Percentiles rank a stretch among this genome's conserved stretches.
Evolutionary conservation across 2,888 invertebrate species (phyloP).

Genomic region (Epiblema foenella): DNA sequence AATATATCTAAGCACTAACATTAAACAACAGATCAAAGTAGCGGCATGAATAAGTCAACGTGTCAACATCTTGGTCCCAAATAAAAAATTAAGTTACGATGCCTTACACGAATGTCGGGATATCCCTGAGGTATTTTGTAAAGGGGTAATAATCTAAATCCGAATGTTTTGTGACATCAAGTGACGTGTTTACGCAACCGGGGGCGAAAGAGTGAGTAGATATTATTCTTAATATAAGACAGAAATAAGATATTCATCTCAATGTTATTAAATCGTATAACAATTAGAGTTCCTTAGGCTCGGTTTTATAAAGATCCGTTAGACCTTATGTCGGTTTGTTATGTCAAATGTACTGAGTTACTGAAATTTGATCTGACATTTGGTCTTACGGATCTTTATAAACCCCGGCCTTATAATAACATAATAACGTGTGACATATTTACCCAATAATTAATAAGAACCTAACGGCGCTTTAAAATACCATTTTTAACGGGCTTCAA

Average conservation of each 20-base stretch:
- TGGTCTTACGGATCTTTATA: no score
- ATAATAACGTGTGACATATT: neutral
- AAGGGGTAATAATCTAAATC: slow-evolving; percentile 32
- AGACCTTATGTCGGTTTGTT: no score
- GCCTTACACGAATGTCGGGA: neutral
- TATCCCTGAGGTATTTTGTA: slow-evolving; percentile 27
- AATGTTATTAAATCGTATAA: neutral
- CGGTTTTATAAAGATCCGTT: no score
- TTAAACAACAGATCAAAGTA: slow-evolving; percentile 1
- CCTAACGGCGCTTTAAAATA: neutral
- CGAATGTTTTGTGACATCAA: slow-evolving; percentile 23
- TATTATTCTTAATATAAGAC: neutral
- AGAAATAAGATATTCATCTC: neutral
- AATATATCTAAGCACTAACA: neutral
- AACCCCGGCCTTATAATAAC: no score
- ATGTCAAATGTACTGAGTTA: no score
- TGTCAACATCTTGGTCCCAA: neutral
- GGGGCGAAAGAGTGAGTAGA: neutral
- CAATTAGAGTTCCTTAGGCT: neutral
- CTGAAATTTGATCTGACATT: no score
- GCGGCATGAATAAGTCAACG: neutral
- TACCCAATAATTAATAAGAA: neutral
- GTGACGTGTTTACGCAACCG: slow-evolving; percentile 18
- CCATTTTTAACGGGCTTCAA: neutral
- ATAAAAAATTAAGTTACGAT: slow-evolving; percentile 24